Percentiles rank a stretch among this genome's conserved stretches.
Evolutionary conservation across 2,888 invertebrate species (phyloP).

Genomic region (Caenorhabditis sp.): DNA sequence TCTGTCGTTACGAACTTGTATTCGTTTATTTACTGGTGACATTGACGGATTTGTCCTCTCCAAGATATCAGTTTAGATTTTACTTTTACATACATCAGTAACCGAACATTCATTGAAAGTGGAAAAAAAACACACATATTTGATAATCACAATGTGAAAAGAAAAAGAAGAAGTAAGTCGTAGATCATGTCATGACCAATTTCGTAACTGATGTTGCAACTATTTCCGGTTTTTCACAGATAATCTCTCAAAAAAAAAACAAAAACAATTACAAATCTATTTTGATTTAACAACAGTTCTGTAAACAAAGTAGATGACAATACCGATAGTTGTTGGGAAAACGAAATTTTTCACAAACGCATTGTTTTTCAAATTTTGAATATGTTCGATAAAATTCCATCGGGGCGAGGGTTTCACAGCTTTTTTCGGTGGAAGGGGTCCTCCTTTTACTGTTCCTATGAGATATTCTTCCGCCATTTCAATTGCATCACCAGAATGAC

Average conservation of each 20-base stretch:
- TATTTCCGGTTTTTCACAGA: background rate
- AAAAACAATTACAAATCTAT: background rate
- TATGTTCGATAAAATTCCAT: background rate
- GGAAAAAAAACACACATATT: too few species aligned
- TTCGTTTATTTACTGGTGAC: too few species aligned
- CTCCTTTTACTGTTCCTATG: background rate
- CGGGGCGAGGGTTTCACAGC: background rate
- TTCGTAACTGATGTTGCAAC: background rate
- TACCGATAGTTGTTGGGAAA: background rate
- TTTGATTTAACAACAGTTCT: background rate
- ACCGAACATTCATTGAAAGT: too few species aligned
- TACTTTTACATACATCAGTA: too few species aligned
- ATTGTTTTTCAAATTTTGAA: background rate
- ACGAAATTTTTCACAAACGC: background rate
- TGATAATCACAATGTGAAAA: too few species aligned
- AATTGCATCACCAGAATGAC: background rate
- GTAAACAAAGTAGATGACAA: background rate
- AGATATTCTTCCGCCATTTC: slow-evolving; percentile 1
- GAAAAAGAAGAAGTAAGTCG: too few species aligned
- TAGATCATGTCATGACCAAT: too few species aligned
- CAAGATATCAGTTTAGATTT: too few species aligned
- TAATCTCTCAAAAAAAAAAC: background rate
- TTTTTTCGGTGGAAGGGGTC: background rate
- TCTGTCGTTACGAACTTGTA: too few species aligned
- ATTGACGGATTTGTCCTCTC: too few species aligned